These are phyloP conservation scores for Gallinago paraguaiae DNA, from an alignment of 2,113 vertebrate genomes.

Conservation along the genomic window DNA sequence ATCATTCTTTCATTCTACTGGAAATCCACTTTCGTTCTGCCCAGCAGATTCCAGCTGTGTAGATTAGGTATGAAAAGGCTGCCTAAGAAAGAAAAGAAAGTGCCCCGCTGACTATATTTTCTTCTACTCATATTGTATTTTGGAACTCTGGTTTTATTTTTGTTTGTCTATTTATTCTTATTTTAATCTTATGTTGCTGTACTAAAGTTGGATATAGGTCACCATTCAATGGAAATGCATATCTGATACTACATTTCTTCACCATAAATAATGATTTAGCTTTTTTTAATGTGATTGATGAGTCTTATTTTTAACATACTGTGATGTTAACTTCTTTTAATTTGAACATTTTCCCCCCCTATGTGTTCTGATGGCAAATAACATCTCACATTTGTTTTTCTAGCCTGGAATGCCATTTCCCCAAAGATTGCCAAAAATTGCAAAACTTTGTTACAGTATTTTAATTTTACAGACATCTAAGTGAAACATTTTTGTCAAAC, in stretches of 20 bases:
- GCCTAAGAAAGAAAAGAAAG: not conserved
- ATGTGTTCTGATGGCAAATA: not conserved
- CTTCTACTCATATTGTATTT: not conserved
- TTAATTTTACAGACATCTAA: constrained; percentile 37
- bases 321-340: constrained; percentile 27
- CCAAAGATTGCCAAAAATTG: constrained; percentile 27
- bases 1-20: not conserved
- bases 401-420: constrained; percentile 31
- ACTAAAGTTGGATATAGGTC: not conserved
- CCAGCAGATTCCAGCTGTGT: not conserved
- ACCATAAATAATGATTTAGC: not conserved
- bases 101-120: not conserved
- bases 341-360: not conserved
- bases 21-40: not conserved
- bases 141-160: not conserved
- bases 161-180: not conserved
- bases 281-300: constrained; percentile 8
- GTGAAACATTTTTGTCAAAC: constrained; percentile 48
- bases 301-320: constrained; percentile 52
- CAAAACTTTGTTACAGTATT: constrained; percentile 39
- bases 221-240: not conserved
- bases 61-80: not conserved
- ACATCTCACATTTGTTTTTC: constrained; percentile 22
- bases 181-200: not conserved
- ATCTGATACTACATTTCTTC: not conserved